Evolutionary conservation across 2,888 invertebrate species (phyloP).

Genomic region (Pyrrhosoma nymphula): DNA sequence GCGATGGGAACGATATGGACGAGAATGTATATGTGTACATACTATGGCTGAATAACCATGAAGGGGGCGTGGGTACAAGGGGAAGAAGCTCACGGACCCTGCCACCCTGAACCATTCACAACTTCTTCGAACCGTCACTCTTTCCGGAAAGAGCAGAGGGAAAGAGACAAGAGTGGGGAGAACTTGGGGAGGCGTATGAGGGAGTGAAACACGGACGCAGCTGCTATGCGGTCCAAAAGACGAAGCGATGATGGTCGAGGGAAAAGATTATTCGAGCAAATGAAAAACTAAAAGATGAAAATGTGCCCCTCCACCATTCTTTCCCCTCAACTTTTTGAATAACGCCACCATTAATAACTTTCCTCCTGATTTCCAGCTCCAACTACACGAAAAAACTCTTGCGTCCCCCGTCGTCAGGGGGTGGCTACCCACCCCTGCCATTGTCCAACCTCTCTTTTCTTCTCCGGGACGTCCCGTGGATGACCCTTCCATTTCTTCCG

Average conservation of each 20-base stretch:
- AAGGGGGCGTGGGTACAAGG: not conserved
- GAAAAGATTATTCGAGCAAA: slow-evolving; percentile 16
- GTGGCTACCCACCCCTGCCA: not conserved
- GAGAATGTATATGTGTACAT: not conserved
- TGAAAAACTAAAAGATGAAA: not conserved
- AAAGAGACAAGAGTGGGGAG: not conserved
- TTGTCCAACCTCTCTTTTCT: not conserved
- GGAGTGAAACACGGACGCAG: not conserved
- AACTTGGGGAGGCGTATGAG: too few species aligned
- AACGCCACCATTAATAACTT: not conserved
- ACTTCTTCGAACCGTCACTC: not conserved
- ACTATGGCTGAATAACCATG: not conserved
- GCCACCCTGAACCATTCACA: not conserved
- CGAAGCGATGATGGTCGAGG: slow-evolving; percentile 7
- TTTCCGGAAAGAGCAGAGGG: not conserved
- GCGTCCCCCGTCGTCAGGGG: not conserved
- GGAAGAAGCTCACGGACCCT: not conserved
- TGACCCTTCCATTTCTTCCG: slow-evolving; percentile 22
- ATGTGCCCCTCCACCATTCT: not conserved
- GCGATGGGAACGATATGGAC: not conserved
- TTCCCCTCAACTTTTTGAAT: not conserved
- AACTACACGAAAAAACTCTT: not conserved
- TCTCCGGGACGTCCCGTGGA: not conserved
- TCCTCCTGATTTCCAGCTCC: not conserved
- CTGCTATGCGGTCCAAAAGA: slow-evolving; percentile 7